These are phyloP conservation scores for Neodiprion pinetum DNA, from an alignment of 1,140 invertebrate genomes.

Conservation along the genomic window DNA sequence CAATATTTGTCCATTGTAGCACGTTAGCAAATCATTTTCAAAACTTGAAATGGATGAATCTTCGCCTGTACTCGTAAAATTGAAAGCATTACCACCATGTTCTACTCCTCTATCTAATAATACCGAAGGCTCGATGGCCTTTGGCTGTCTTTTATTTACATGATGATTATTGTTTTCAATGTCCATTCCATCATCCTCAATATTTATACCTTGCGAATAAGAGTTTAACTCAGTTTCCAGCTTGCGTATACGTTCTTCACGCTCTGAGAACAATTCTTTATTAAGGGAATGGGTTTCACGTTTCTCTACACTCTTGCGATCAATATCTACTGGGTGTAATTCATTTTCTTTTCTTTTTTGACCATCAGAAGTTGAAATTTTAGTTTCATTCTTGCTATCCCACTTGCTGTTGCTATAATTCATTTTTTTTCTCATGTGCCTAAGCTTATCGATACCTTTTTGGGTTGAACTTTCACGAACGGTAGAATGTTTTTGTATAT, in stretches of 20 bases:
- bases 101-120: conserved; percentile 75
- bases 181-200: conserved; percentile 42
- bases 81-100: conserved; percentile 76
- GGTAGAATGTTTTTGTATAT: not conserved
- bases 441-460: not conserved
- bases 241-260: not conserved
- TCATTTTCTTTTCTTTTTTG: not conserved
- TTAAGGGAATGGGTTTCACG: conserved; percentile 35
- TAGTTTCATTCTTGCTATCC: not conserved
- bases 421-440: not conserved
- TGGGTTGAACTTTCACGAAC: not conserved
- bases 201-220: conserved; percentile 49
- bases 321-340: not conserved
- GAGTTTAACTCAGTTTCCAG: not conserved
- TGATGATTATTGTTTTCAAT: conserved; percentile 35
- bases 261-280: conserved; percentile 31
- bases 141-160: conserved; percentile 60
- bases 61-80: conserved; percentile 62
- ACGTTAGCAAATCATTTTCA: conserved; percentile 75
- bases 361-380: not conserved
- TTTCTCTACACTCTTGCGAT: conserved; percentile 7
- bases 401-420: not conserved
- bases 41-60: conserved; percentile 78
- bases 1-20: conserved; percentile 76
- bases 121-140: conserved; percentile 58